Evolutionary conservation across 2,797 vertebrate genomes (phyloP).

Genomic region (Lepilemur septentrionalis): DNA sequence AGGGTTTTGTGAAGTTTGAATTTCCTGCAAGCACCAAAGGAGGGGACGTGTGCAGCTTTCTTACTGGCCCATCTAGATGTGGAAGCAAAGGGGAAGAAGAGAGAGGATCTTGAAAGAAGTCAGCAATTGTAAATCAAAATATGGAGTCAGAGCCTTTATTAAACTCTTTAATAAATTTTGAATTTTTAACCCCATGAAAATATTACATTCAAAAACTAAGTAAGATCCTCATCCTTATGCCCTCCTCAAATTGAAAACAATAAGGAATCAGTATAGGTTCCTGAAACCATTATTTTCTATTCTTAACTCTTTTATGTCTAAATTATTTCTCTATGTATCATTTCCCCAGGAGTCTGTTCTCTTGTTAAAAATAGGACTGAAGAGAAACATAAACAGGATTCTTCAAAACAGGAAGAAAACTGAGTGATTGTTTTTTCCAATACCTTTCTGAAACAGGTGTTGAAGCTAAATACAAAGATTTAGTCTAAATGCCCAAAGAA

Average conservation of each 20-base stretch:
- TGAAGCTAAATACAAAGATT: constrained; percentile 1
- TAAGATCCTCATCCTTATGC: neutral
- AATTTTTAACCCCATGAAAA: neutral
- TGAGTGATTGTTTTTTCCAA: neutral
- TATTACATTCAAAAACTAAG: neutral
- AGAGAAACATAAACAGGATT: constrained; percentile 28
- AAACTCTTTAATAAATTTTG: neutral
- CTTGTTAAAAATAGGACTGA: constrained; percentile 23
- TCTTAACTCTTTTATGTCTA: neutral
- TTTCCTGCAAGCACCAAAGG: neutral
- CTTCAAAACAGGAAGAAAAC: neutral
- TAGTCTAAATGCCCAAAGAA: neutral
- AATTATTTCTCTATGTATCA: constrained; percentile 3
- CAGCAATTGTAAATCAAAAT: neutral
- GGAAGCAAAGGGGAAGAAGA: neutral
- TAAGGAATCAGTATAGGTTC: neutral
- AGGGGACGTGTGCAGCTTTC: neutral
- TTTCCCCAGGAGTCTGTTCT: neutral
- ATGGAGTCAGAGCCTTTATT: neutral
- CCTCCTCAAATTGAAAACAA: neutral
- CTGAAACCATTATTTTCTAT: neutral
- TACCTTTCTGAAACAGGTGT: constrained; percentile 23
- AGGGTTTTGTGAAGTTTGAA: neutral
- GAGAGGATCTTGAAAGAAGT: neutral
- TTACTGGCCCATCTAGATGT: neutral